Evolutionary conservation across 2,888 invertebrate genomes (phyloP).

Genomic region (Heliothis peltigera): DNA sequence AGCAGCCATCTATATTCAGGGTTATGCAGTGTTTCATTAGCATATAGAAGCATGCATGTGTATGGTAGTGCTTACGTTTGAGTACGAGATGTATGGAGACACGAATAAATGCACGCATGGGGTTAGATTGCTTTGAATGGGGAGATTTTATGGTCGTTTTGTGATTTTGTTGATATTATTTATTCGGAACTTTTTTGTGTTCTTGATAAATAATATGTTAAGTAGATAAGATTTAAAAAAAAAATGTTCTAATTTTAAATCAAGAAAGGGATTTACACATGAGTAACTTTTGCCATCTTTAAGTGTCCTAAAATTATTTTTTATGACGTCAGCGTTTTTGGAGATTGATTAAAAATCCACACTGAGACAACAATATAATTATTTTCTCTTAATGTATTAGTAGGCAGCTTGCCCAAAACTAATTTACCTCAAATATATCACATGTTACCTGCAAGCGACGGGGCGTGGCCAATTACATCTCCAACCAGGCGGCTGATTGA

Average conservation of each 20-base stretch:
- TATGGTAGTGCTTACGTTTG: neutral
- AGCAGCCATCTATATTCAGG: constrained; percentile 63
- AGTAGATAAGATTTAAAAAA: no score
- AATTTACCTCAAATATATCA: constrained; percentile 1
- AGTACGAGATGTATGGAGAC: constrained; percentile 14
- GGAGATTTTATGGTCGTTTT: neutral
- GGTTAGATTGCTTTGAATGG: neutral
- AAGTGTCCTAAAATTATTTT: no score
- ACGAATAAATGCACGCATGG: neutral
- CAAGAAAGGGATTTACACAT: no score
- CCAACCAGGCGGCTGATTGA: constrained; percentile 75
- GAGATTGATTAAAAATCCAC: no score
- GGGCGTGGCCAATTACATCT: constrained; percentile 70
- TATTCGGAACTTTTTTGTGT: no score
- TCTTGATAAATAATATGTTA: no score
- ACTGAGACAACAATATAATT: neutral
- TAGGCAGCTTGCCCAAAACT: neutral
- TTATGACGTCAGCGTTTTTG: no score
- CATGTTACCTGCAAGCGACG: constrained; percentile 58
- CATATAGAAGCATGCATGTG: constrained; percentile 54
- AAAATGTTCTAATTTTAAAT: no score
- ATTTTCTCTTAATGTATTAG: neutral
- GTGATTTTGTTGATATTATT: neutral
- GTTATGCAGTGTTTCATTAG: constrained; percentile 61
- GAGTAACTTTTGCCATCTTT: no score